These are phyloP conservation scores for Myanophis thanlyinensis DNA, from an alignment of 2,113 vertebrate species.

Conservation along the genomic window DNA sequence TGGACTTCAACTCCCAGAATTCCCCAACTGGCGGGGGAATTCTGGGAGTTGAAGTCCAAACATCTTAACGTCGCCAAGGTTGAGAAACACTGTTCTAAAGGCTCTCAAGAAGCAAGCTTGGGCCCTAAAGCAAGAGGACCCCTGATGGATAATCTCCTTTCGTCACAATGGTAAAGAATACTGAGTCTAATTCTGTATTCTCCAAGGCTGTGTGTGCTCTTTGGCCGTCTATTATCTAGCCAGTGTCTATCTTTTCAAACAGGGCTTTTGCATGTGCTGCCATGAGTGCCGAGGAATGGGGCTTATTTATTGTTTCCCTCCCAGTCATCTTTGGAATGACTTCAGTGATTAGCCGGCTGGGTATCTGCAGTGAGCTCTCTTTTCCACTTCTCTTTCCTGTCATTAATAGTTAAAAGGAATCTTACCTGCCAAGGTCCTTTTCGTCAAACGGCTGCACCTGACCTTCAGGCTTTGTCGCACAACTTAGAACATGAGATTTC, in stretches of 20 bases:
- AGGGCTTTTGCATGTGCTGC: constrained; percentile 58
- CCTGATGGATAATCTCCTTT: neutral
- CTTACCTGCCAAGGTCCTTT: constrained; percentile 46
- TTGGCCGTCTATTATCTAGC: constrained; percentile 41
- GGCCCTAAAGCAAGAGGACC: neutral
- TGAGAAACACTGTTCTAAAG: too few relatives aligned
- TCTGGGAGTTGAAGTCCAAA: too few relatives aligned
- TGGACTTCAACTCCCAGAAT: too few relatives aligned
- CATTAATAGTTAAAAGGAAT: constrained; percentile 43
- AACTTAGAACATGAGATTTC: constrained; percentile 4
- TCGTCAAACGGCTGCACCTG: constrained; percentile 25
- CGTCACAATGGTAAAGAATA: neutral
- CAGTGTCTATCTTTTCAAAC: constrained; percentile 49
- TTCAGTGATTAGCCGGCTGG: constrained; percentile 55
- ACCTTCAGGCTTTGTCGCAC: constrained; percentile 45
- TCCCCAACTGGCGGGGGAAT: too few relatives aligned
- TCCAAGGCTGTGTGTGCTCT: constrained; percentile 16
- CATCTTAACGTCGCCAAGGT: too few relatives aligned
- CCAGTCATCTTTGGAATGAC: constrained; percentile 53
- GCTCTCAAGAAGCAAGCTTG: neutral
- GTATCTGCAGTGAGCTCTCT: constrained; percentile 46
- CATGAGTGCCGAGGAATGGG: constrained; percentile 53
- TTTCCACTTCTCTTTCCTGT: constrained; percentile 44
- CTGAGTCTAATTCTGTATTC: constrained; percentile 40
- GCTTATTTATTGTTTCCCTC: constrained; percentile 15